Evolutionary conservation across 2,797 vertebrate genomes (phyloP), one percentile per base, ranked within the genome.

Genomic region (Euphonia xanthogaster): DNA sequence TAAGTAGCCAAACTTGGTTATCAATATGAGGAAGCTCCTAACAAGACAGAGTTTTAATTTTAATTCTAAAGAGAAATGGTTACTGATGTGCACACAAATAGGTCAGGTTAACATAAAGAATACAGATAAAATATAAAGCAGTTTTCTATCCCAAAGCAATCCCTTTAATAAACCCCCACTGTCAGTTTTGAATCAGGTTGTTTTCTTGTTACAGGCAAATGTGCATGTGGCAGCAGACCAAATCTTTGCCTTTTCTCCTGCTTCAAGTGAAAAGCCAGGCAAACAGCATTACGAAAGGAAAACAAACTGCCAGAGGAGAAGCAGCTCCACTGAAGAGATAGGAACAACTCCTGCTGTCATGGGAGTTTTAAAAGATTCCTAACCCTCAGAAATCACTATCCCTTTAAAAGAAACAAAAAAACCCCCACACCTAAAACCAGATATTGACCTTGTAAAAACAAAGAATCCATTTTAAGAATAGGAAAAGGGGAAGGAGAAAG

Each of bases 11-110:
- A 58, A 91, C 31, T 83, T 47, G 7, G 81, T 95, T 94, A 92
- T 86, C 75, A 94, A 87, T 47, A 31, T 15, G 6, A 96, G 68
- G 72, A 95, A 87, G 45, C 30, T 75, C 61, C 86, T 89, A 95
- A 93, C 84, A 95, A 96, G 70, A 67, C 55, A 83, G 14, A 86
- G 74, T 24, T 37, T 3, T 2, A 12, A 62, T 73, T 89, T 61
- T 39, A 42, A 45, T 80, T 90, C 83, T 75, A 51, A 72, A 81
- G 40, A 91, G 61, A 85, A 39, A 45, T 37, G 39, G 83, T 88
- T 93, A 84, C 73, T 77, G 75, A 85, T 61, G 27, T 28, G n/a
- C 39, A 68, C 75, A 72, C 48, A 92, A 94, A 87, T 35, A 86
- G 45, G 67, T 85, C 67, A 78, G 81, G 40, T 14, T 63, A 80